A percentile compares a stretch with the other conserved stretches of the same genome.
phyloP scores from a whole-genome alignment of 1,140 invertebrate species.

The Notospermus geniculatus region DNA sequence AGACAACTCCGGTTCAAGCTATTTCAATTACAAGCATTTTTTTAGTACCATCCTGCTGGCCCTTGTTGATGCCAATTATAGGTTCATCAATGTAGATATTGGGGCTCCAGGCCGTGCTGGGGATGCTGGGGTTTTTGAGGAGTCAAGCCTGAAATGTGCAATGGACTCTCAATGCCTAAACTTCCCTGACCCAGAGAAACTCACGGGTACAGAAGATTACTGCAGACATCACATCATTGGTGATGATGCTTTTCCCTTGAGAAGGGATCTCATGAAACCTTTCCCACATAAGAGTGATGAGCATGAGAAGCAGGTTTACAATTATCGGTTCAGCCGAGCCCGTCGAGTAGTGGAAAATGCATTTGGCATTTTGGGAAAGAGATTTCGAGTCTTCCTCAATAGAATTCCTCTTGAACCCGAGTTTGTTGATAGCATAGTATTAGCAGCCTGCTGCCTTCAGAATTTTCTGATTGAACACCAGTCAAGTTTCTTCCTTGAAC shows the following conservation, averaged over 20 bases:
- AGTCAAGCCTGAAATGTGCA: constrained; percentile 1
- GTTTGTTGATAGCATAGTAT: not conserved
- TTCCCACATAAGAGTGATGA: constrained; percentile 1
- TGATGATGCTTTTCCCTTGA: constrained; percentile 2
- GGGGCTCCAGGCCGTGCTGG: constrained; percentile 1
- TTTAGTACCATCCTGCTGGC: constrained; percentile 2
- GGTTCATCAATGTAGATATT: constrained; percentile 3
- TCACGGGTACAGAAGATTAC: not conserved
- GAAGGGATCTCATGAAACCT: not conserved
- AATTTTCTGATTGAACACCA: no score
- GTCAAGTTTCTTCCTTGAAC: no score
- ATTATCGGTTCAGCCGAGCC: constrained; percentile 5
- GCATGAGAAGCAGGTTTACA: constrained; percentile 1
- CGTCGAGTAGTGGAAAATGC: constrained; percentile 5
- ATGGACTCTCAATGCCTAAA: not conserved
- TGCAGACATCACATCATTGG: not conserved
- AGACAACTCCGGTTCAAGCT: not conserved
- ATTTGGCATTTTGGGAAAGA: not conserved
- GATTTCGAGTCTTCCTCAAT: constrained; percentile 1
- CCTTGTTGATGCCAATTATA: constrained; percentile 8
- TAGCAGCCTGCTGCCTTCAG: constrained; percentile 5
- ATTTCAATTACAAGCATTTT: constrained; percentile 7
- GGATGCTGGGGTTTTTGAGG: constrained; percentile 3
- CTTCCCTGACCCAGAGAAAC: not conserved
- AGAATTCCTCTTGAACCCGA: not conserved